A percentile compares a stretch with the other conserved stretches of the same genome.
These are phyloP conservation scores for Progne subis DNA, from an alignment of 2,113 vertebrate genomes.

Conservation along the genomic window DNA sequence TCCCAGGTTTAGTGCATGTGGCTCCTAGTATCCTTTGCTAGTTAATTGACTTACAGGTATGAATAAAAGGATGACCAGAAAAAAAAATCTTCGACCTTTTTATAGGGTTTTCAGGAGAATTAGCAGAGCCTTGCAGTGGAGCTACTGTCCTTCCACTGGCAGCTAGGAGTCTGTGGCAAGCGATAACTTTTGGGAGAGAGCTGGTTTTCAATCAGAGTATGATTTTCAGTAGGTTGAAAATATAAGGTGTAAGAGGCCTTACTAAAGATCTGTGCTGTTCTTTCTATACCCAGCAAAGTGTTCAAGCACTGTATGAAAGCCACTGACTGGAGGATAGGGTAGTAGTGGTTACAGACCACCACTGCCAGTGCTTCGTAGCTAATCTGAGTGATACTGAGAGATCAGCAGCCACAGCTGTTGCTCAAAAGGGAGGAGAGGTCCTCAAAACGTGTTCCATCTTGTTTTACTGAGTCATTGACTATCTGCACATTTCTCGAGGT, in stretches of 20 bases:
- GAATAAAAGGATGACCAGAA: background rate
- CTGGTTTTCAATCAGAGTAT: background rate
- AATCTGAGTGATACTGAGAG: background rate
- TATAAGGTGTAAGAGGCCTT: background rate
- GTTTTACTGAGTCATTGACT: background rate
- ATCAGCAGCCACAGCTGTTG: background rate
- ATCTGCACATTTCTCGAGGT: background rate
- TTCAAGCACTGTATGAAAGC: background rate
- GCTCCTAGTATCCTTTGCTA: background rate
- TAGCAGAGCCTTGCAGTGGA: background rate
- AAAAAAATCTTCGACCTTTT: background rate
- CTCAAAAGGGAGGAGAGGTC: background rate
- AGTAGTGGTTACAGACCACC: background rate
- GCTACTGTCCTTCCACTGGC: background rate
- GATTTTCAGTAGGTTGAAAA: background rate
- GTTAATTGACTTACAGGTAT: background rate
- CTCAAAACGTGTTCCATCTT: background rate
- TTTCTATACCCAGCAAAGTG: background rate
- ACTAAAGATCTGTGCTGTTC: background rate
- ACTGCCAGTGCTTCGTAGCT: background rate
- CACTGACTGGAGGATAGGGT: background rate
- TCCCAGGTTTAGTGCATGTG: background rate
- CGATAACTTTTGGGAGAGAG: background rate
- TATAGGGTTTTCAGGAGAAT: background rate
- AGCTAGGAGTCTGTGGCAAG: background rate